Base-by-base conservation (phyloP, 2,888 invertebrate species). In the Lymantria dispar region DNA sequence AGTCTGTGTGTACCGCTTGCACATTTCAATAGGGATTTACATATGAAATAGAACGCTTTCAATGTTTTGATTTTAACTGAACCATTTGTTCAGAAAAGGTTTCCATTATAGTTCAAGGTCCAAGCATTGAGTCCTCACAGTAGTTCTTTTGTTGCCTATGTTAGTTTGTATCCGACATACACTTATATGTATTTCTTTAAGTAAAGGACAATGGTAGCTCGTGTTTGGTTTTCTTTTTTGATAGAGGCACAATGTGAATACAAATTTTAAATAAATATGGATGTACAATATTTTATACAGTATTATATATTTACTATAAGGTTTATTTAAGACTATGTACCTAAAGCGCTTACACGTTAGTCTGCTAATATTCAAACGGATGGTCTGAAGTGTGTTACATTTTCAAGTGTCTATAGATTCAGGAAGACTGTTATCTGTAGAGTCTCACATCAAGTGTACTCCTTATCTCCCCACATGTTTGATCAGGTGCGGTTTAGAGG, bases 401-500 rank as follows among this genome's bases (percentile, higher is more conserved):
- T 58, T 59, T 83, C 75, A 77, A 84, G 80, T 78, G 72, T 70
- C 59, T 73, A 63, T 63, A 69, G 68, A 78, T 74, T 68, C 75
- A 81, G 83, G 85, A 82, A 85, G 80, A 68, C 78, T 77, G 66
- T 85, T 89, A 88, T 88, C 88, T 83, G 73, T 73, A 60, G 65
- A 78, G 80, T 79, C 79, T 79, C 80, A 83, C 84, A 87, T 88
- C 88, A 89, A 89, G 91, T 90, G 89, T 80, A 72, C 78, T 64
- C 74, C 81, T 87, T 90, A 89, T 90, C 90, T 78, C 68, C 77
- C 80, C 83, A 79, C 76, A 79, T 91, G 85, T 91, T 91, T 91
- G 85, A 87, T 88, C 90, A 90, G 91, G 90, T 91, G 91, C 78
- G 68, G 56, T 69, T 62, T 62, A 56, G 64, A 76, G 76, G 73